Evolutionary conservation across 2,113 vertebrate genomes (phyloP).

Genomic region (Phyllostomus hastatus): DNA sequence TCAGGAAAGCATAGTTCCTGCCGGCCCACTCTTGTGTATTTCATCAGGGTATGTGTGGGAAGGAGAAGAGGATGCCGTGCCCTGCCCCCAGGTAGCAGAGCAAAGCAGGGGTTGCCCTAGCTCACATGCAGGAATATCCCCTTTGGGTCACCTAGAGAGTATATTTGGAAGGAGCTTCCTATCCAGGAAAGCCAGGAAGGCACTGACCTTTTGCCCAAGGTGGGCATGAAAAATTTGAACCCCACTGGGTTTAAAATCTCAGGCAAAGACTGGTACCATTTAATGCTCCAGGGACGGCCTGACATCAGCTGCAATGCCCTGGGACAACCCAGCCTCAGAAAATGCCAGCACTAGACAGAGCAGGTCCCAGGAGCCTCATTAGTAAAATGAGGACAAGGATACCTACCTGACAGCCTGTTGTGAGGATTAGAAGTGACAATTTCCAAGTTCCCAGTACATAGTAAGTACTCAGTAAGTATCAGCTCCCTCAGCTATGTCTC

Average conservation of each 20-base stretch:
- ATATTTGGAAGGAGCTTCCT: not conserved
- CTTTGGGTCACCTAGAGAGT: not conserved
- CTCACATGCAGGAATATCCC: not conserved
- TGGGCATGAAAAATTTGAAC: not conserved
- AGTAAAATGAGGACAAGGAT: not conserved
- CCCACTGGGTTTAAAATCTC: not conserved
- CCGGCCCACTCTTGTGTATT: not conserved
- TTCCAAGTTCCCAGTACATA: too few relatives aligned
- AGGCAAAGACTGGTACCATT: not conserved
- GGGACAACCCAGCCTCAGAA: not conserved
- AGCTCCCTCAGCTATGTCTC: accelerated
- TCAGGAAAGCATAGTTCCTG: not conserved
- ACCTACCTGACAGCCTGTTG: not conserved
- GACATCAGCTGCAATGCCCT: not conserved
- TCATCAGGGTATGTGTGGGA: not conserved
- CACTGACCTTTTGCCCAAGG: not conserved
- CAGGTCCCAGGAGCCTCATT: not conserved
- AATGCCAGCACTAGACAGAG: not conserved
- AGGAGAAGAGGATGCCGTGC: not conserved
- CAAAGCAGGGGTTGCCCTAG: not conserved
- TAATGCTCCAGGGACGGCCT: too few relatives aligned
- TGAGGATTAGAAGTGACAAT: not conserved
- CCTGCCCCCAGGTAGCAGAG: not conserved
- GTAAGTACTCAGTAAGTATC: not conserved
- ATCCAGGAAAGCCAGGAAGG: not conserved